phyloP scores from a whole-genome alignment of 2,888 invertebrate genomes.

The Allophyes oxyacanthae region DNA sequence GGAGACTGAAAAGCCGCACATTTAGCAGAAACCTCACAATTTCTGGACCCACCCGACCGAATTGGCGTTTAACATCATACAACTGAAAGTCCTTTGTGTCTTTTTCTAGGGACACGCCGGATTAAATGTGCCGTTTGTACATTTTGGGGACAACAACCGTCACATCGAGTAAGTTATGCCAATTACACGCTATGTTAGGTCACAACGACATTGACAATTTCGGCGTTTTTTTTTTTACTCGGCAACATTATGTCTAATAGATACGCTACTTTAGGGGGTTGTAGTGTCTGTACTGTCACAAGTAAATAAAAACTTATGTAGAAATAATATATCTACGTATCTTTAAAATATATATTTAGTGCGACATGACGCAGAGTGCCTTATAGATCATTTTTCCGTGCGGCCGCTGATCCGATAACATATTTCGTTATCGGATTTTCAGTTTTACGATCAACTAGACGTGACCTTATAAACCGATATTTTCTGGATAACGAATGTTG shows the following conservation, averaged over 20 bases:
- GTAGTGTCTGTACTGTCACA: too few relatives aligned
- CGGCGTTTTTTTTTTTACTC: too few relatives aligned
- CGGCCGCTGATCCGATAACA: conserved; percentile 14
- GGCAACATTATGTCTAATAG: too few relatives aligned
- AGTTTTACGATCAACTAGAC: conserved; percentile 10
- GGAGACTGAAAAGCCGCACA: too few relatives aligned
- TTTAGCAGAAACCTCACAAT: too few relatives aligned
- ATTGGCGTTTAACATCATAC: conserved; percentile 27
- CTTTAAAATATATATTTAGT: neutral
- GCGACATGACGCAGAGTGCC: neutral
- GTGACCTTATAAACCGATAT: conserved; percentile 4
- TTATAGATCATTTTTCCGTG: conserved; percentile 16
- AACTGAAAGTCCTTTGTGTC: conserved; percentile 24
- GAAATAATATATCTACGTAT: too few relatives aligned
- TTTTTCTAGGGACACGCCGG: neutral
- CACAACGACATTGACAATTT: too few relatives aligned
- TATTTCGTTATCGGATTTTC: conserved; percentile 13
- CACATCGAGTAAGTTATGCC: neutral
- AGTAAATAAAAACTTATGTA: too few relatives aligned
- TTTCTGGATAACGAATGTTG: neutral
- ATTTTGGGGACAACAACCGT: neutral
- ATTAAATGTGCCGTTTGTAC: neutral
- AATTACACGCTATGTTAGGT: neutral
- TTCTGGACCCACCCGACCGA: neutral
- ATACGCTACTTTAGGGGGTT: too few relatives aligned